Percentiles rank a stretch among this genome's conserved stretches.
These are phyloP conservation scores for Drosophila willistoni DNA, from an alignment of 1,140 invertebrate species.

Conservation along the genomic window DNA sequence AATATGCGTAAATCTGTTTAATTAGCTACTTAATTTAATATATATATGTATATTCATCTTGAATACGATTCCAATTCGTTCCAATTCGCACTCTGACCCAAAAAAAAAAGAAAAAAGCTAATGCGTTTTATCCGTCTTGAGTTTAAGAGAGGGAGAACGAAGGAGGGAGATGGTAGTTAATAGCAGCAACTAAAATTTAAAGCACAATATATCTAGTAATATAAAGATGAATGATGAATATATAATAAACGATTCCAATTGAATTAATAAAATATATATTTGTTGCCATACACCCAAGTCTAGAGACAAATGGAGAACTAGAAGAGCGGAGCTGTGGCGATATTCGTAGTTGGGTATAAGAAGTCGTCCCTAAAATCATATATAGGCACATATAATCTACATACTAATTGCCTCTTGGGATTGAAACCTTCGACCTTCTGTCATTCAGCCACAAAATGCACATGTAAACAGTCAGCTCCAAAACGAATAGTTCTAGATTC, in stretches of 20 bases:
- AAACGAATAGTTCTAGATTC: not conserved
- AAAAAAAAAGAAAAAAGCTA: not conserved
- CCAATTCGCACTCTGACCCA: not conserved
- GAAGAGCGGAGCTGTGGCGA: not conserved
- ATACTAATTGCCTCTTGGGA: not conserved
- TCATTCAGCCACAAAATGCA: not conserved
- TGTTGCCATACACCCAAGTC: conserved; percentile 5
- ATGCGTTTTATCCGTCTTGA: conserved; percentile 2
- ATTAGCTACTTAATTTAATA: no score
- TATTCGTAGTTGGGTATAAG: not conserved
- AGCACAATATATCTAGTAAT: conserved; percentile 3
- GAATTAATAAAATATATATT: not conserved
- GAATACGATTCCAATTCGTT: not conserved
- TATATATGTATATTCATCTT: not conserved
- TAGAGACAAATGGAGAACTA: not conserved
- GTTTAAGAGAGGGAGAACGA: not conserved
- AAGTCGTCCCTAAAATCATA: not conserved
- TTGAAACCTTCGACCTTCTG: not conserved
- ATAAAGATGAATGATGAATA: not conserved
- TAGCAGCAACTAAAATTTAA: not conserved
- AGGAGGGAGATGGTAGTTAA: not conserved
- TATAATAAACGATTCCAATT: conserved; percentile 8
- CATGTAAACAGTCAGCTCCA: not conserved
- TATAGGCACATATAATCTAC: not conserved
- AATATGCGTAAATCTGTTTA: no score